These are phyloP conservation scores for Pimpla rufipes DNA, from an alignment of 2,888 invertebrate genomes.

Conservation along the genomic window DNA sequence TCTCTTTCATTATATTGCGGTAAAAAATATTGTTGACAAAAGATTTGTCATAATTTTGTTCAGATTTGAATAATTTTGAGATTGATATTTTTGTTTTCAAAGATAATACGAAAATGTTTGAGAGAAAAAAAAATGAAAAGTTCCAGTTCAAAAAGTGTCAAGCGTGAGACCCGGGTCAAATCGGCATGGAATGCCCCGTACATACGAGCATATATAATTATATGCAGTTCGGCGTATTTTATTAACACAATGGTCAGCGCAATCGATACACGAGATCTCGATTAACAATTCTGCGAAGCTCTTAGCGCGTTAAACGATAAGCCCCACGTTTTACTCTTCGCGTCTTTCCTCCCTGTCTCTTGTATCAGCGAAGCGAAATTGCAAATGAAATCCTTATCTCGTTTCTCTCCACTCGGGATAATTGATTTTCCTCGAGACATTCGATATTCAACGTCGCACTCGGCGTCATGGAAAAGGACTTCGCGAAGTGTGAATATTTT, in stretches of 20 bases:
- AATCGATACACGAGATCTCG: conserved; percentile 24
- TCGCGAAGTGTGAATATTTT: background rate
- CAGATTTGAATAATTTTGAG: conserved; percentile 7
- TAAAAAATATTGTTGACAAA: conserved; percentile 35
- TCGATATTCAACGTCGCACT: background rate
- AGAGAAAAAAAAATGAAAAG: too few relatives aligned
- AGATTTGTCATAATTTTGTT: background rate
- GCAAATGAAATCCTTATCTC: conserved; percentile 4
- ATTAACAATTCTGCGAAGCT: conserved; percentile 33
- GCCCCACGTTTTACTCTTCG: background rate
- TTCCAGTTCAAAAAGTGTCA: too few relatives aligned
- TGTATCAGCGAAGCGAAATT: conserved; percentile 3
- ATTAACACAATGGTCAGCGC: background rate
- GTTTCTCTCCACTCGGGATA: conserved; percentile 1
- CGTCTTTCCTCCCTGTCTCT: background rate
- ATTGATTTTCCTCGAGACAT: background rate
- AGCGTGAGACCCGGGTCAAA: too few relatives aligned
- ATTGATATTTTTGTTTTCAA: too few relatives aligned
- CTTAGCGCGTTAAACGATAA: conserved; percentile 15
- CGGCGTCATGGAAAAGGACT: background rate
- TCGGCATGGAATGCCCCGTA: too few relatives aligned
- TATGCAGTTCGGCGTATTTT: background rate
- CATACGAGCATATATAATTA: too few relatives aligned
- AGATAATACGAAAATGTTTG: too few relatives aligned
- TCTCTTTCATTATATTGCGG: conserved; percentile 17